phyloP scores from a whole-genome alignment of 2,888 invertebrate genomes.

The Zaprionus lineosus region DNA sequence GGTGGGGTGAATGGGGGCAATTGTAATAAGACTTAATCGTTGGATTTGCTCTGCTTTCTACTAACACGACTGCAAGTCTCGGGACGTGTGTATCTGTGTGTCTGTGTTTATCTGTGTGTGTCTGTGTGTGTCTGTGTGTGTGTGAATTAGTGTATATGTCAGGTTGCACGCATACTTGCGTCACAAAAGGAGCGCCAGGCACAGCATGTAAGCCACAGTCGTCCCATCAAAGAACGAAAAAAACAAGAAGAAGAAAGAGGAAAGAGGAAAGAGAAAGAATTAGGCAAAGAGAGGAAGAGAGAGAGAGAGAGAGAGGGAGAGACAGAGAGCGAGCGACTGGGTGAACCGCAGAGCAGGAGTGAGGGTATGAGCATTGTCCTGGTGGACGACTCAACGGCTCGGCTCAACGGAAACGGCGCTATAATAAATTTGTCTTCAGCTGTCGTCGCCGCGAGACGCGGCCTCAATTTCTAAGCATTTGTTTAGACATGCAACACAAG shows the following conservation, averaged over 20 bases:
- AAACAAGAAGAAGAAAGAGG: neutral
- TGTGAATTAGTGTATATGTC: slow-evolving; percentile 12
- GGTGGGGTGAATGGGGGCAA: slow-evolving; percentile 1
- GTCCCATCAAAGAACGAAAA: neutral
- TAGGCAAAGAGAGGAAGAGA: no score
- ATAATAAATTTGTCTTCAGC: slow-evolving; percentile 71
- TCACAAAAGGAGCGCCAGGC: slow-evolving; percentile 20
- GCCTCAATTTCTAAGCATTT: slow-evolving; percentile 71
- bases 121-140: slow-evolving; percentile 6
- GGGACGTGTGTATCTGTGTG: slow-evolving; percentile 11
- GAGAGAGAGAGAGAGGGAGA: neutral
- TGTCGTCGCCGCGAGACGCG: slow-evolving; percentile 49
- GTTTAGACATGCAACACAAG: slow-evolving; percentile 63
- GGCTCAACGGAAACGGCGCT: slow-evolving; percentile 50
- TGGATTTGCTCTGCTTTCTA: slow-evolving; percentile 50
- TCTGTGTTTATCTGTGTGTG: slow-evolving; percentile 9
- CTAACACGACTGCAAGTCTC: slow-evolving; percentile 5
- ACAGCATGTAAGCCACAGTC: slow-evolving; percentile 40
- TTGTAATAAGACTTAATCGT: slow-evolving; percentile 60
- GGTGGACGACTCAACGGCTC: slow-evolving; percentile 23
- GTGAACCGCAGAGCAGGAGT: no score
- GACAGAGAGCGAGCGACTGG: neutral
- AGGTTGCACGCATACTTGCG: slow-evolving; percentile 31
- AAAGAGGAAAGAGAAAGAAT: neutral
- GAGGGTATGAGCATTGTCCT: slow-evolving; percentile 63